phyloP scores from a whole-genome alignment of 2,113 vertebrate species.

The Poicephalus meyeri region DNA sequence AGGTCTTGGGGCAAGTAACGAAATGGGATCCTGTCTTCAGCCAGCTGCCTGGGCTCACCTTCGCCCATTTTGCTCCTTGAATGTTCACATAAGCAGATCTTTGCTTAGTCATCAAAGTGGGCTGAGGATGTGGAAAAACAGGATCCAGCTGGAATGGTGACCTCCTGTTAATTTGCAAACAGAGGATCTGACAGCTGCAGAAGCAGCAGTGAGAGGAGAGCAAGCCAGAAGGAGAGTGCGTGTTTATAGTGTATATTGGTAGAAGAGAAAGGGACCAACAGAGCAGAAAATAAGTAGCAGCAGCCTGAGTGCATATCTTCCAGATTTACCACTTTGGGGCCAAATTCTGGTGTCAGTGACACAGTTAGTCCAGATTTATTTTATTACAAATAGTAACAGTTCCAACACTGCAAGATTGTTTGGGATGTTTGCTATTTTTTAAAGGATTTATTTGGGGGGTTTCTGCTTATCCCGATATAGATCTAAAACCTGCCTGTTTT shows the following conservation, averaged over 20 bases:
- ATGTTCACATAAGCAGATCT: neutral
- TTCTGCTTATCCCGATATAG: neutral
- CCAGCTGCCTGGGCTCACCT: neutral
- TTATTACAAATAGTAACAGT: neutral
- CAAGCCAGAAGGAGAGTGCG: neutral
- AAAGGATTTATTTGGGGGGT: neutral
- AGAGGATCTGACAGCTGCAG: neutral
- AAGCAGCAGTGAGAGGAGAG: neutral
- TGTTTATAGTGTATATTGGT: neutral
- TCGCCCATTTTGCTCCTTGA: neutral
- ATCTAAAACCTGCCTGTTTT: neutral
- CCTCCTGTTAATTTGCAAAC: neutral
- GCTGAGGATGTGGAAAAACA: neutral
- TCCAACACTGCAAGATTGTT: neutral
- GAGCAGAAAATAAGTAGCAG: neutral
- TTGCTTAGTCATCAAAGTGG: neutral
- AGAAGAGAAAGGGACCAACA: neutral
- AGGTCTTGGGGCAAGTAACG: neutral
- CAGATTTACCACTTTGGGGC: neutral
- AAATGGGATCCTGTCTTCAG: neutral
- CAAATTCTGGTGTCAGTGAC: neutral
- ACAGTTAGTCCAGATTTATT: neutral
- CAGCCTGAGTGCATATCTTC: neutral
- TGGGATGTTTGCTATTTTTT: neutral
- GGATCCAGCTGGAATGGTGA: neutral